A percentile compares a stretch with the other conserved stretches of the same genome.
Conservation (phyloP, 2,797 vertebrate species). For the Anguilla anguilla region DNA sequence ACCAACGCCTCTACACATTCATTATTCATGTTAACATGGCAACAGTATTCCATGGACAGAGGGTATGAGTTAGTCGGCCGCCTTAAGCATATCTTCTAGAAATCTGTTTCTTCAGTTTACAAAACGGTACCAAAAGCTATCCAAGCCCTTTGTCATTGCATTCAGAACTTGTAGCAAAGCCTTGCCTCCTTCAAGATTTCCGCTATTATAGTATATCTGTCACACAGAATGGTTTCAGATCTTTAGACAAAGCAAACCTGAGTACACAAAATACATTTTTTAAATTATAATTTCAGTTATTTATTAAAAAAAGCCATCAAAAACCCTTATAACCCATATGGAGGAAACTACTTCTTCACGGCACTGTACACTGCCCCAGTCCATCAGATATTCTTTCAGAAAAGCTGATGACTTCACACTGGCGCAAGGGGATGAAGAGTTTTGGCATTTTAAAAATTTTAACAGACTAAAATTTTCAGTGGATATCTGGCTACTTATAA, state of each 20-base stretch:
- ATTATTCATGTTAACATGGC: neutral
- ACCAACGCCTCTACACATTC: neutral
- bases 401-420: neutral
- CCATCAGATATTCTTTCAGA: neutral
- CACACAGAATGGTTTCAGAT: no score
- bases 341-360: no score
- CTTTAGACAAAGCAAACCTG: no score
- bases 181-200: no score
- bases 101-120: neutral
- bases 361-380: neutral
- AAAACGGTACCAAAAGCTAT: neutral
- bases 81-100: neutral
- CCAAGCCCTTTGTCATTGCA: neutral
- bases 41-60: neutral
- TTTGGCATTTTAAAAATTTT: neutral
- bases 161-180: neutral
- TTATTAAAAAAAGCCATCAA: no score
- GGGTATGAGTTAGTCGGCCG: neutral
- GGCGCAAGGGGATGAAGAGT: neutral
- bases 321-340: no score
- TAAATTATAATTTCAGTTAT: no score
- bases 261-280: no score
- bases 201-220: no score
- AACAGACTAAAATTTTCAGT: neutral
- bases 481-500: neutral